Evolutionary conservation across 2,888 invertebrate genomes (phyloP).

Genomic region (Cosmopolites sordidus): DNA sequence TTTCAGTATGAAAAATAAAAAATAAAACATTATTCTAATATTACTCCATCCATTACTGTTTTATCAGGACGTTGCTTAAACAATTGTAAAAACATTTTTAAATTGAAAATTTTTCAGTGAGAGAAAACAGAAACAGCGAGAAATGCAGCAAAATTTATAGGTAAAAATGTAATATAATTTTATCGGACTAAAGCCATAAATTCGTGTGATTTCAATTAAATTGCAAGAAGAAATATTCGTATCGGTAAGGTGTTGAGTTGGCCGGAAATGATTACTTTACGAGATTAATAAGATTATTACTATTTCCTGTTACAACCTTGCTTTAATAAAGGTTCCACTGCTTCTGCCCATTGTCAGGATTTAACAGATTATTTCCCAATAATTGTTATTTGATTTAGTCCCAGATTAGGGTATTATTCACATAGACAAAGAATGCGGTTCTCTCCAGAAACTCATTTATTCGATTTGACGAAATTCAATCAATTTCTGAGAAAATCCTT

Average conservation of each 20-base stretch:
- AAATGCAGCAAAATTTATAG: constrained; percentile 6
- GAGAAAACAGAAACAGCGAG: background rate
- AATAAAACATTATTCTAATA: too few relatives aligned
- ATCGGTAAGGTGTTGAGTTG: constrained; percentile 38
- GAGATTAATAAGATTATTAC: constrained; percentile 46
- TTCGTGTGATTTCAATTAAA: constrained; percentile 3
- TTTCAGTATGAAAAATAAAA: too few relatives aligned
- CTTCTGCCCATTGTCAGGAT: background rate
- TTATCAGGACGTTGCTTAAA: too few relatives aligned
- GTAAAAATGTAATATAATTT: constrained; percentile 8
- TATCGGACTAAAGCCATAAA: constrained; percentile 7
- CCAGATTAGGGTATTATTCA: constrained; percentile 2
- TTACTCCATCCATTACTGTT: too few relatives aligned
- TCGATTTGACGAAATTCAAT: background rate
- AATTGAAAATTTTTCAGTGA: background rate
- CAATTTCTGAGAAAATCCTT: background rate
- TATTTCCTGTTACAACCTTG: constrained; percentile 34
- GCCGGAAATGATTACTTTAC: constrained; percentile 45
- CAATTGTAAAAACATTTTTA: background rate
- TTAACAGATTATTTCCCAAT: background rate
- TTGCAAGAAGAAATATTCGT: background rate
- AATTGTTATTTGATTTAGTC: background rate
- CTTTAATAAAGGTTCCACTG: constrained; percentile 18
- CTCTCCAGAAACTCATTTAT: background rate
- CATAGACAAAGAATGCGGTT: background rate